A percentile compares a stretch with the other conserved stretches of the same genome.
These are phyloP conservation scores for Mesorhabditis spiculigera DNA, from an alignment of 2,888 invertebrate species.

Conservation along the genomic window DNA sequence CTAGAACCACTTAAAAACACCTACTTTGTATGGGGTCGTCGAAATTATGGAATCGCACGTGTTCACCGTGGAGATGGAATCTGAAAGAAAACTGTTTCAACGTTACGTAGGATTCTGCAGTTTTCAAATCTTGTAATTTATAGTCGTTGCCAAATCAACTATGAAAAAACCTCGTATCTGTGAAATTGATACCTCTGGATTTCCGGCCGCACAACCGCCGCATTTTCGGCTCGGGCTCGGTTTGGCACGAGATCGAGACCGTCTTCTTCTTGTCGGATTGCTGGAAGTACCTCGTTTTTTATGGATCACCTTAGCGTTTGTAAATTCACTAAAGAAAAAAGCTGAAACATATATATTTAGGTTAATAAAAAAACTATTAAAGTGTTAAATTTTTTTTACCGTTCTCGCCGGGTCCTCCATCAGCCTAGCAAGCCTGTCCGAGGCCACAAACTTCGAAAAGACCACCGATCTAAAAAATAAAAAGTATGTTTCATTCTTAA, in stretches of 20 bases:
- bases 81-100: no score
- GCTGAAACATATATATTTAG: background rate
- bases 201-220: background rate
- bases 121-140: no score
- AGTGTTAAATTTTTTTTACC: background rate
- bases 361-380: background rate
- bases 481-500: background rate
- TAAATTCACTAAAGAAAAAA: background rate
- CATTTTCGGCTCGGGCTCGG: conserved; percentile 6
- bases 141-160: no score
- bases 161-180: no score
- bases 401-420: conserved; percentile 31
- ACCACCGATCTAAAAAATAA: conserved; percentile 26
- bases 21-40: background rate
- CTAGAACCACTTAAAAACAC: no score
- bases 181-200: no score
- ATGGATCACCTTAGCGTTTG: background rate
- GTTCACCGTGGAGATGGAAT: conserved; percentile 1
- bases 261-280: background rate
- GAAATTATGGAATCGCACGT: conserved; percentile 4
- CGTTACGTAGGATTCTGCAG: no score
- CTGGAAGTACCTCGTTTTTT: no score
- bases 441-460: conserved; percentile 38
- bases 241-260: conserved; percentile 5
- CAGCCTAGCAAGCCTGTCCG: conserved; percentile 39